Evolutionary conservation across 2,797 vertebrate genomes (phyloP).

Genomic region (Perodicticus potto): DNA sequence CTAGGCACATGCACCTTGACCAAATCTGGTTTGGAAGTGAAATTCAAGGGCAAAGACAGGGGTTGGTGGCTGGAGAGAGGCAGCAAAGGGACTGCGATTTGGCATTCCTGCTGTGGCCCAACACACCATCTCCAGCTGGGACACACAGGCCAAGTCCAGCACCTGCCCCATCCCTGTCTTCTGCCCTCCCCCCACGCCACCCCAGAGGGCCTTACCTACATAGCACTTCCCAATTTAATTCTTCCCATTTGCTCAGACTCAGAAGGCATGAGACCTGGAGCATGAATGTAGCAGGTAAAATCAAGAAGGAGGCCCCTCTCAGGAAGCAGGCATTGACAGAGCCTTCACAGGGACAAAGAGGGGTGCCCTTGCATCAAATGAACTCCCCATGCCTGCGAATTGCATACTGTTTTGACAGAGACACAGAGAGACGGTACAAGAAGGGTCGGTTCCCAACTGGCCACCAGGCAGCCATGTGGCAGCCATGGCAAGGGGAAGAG

Average conservation of each 20-base stretch:
- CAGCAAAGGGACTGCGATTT: neutral
- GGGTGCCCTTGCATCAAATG: neutral
- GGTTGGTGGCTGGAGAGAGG: neutral
- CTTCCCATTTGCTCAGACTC: neutral
- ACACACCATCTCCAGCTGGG: neutral
- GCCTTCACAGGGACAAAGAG: conserved; percentile 7
- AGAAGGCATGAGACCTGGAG: neutral
- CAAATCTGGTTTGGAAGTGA: conserved; percentile 34
- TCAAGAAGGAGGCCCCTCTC: neutral
- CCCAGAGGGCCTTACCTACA: neutral
- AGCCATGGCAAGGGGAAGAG: conserved; percentile 14
- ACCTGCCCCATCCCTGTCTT: neutral
- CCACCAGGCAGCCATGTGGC: neutral
- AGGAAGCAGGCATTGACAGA: neutral
- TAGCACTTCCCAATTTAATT: neutral
- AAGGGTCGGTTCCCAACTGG: neutral
- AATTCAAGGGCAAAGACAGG: neutral
- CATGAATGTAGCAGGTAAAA: neutral
- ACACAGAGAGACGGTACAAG: neutral
- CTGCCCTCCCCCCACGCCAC: neutral
- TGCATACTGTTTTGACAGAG: neutral
- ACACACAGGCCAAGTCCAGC: fast-evolving
- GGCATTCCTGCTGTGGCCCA: neutral
- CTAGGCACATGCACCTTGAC: neutral
- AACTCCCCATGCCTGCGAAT: neutral